Evolutionary conservation across 2,888 invertebrate genomes (phyloP).

Genomic region (Epinotia bilunana): DNA sequence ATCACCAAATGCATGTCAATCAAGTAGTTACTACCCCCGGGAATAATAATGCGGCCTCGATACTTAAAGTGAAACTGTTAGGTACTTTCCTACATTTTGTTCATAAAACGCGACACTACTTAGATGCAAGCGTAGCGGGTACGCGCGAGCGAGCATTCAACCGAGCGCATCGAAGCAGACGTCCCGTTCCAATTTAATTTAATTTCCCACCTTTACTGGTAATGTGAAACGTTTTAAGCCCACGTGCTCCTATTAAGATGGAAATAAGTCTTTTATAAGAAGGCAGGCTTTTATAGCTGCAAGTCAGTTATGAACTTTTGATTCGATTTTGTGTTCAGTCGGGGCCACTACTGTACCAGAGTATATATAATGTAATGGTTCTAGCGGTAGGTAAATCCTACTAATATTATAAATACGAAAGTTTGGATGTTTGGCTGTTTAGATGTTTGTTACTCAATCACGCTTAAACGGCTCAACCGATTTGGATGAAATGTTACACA

Average conservation of each 20-base stretch:
- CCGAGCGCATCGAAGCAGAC: slow-evolving; percentile 27
- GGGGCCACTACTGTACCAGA: too few relatives aligned
- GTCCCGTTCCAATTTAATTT: slow-evolving; percentile 26
- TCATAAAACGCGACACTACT: background rate
- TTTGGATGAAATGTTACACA: too few relatives aligned
- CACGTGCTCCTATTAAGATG: slow-evolving; percentile 20
- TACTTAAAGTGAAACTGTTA: background rate
- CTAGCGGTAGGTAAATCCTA: too few relatives aligned
- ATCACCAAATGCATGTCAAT: background rate
- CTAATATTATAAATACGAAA: too few relatives aligned
- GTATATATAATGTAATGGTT: too few relatives aligned
- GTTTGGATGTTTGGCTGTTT: too few relatives aligned
- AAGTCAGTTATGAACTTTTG: slow-evolving; percentile 9
- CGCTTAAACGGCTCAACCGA: too few relatives aligned
- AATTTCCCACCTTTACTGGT: slow-evolving; percentile 10
- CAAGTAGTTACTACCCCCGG: background rate
- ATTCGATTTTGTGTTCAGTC: background rate
- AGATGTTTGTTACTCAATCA: too few relatives aligned
- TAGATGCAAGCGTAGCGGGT: background rate
- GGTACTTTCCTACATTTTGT: background rate
- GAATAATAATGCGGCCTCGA: background rate
- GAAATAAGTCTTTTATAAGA: slow-evolving; percentile 23
- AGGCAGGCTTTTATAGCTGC: slow-evolving; percentile 17
- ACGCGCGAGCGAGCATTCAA: slow-evolving; percentile 29
- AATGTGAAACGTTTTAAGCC: slow-evolving; percentile 26